Conservation (phyloP, 2,113 vertebrate genomes). For the cattle (Bos taurus) region ARS-UCD2.0 NC_037340.1:10058001-10058500, state of each 20-base stretch:
- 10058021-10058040: too few species aligned
- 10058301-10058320: neutral
- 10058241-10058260: neutral
- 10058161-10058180: neutral
- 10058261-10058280: neutral
- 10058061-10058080: neutral
- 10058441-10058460: neutral
- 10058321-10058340: neutral
- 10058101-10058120: rapidly evolving
- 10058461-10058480: neutral
- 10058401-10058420: neutral
- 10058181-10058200: rapidly evolving
- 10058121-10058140: neutral
- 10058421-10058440: neutral
- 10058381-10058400: neutral
- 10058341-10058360: neutral
- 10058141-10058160: neutral
- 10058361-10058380: neutral
- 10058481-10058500: too few species aligned
- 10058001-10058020: too few species aligned
- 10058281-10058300: neutral
- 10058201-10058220: neutral
- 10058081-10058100: neutral
- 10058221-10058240: neutral
- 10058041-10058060: too few species aligned